Percentiles rank a stretch among this genome's conserved stretches.
Conservation (phyloP, 2,797 vertebrate genomes). For the Loriculus beryllinus region DNA sequence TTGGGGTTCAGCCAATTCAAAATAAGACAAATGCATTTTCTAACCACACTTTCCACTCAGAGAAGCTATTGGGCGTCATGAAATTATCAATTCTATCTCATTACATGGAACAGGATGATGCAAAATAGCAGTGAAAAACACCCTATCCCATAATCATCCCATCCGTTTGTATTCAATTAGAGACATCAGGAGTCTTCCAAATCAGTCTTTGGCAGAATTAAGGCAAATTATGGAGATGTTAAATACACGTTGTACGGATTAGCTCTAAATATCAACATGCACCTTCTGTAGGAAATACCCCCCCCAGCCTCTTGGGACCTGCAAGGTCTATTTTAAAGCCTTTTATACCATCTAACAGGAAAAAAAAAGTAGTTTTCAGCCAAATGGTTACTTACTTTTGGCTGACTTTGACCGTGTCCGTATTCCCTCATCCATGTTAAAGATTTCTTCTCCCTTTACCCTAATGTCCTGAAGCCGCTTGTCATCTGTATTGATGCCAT, state of each 20-base stretch:
- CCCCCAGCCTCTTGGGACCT: neutral
- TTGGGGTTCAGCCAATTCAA: neutral
- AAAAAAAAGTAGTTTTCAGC: neutral
- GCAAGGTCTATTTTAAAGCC: neutral
- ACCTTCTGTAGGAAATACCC: neutral
- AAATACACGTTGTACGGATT: neutral
- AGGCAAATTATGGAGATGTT: neutral
- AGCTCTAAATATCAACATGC: neutral
- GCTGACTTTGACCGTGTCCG: slow-evolving; percentile 93
- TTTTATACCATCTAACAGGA: neutral
- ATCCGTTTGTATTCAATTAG: neutral
- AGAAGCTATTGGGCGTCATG: neutral
- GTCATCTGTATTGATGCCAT: slow-evolving; percentile 94
- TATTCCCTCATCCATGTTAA: slow-evolving; percentile 88
- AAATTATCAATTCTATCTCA: neutral
- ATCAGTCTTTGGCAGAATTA: neutral
- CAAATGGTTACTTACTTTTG: slow-evolving; percentile 82
- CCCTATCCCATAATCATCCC: neutral
- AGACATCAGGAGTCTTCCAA: neutral
- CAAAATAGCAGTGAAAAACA: neutral
- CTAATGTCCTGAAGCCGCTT: slow-evolving; percentile 95
- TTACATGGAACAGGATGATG: neutral
- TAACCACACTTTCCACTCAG: neutral
- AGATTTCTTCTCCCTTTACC: slow-evolving; percentile 97
- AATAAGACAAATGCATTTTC: neutral